Conservation (phyloP, 2,113 vertebrate species). For the Ochotona princeps region DNA sequence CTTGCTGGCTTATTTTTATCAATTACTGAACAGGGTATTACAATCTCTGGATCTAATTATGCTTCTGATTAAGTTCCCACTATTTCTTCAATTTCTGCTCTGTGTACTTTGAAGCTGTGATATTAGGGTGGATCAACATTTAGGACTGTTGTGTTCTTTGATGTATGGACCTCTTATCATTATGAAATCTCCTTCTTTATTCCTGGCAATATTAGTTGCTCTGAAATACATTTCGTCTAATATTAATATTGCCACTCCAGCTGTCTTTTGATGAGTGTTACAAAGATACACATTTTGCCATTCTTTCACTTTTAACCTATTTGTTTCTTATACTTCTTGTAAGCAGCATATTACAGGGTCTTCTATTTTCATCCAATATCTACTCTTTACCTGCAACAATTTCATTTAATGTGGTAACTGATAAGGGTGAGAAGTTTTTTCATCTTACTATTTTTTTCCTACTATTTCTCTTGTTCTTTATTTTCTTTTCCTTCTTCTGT, state of each 20-base stretch:
- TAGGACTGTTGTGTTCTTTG: neutral
- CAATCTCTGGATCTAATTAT: neutral
- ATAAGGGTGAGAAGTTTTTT: neutral
- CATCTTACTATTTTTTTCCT: neutral
- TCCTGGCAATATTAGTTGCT: neutral
- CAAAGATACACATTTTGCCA: neutral
- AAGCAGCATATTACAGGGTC: neutral
- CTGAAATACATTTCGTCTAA: conserved; percentile 12
- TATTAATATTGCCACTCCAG: neutral
- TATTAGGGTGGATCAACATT: neutral
- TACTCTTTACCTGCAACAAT: neutral
- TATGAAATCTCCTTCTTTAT: conserved; percentile 32
- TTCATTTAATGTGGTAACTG: neutral
- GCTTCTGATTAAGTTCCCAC: neutral
- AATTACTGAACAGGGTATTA: neutral
- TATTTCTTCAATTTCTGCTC: neutral
- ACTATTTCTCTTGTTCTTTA: neutral
- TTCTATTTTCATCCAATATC: neutral
- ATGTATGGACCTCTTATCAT: neutral
- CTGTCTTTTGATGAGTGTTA: neutral
- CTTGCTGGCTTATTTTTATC: neutral
- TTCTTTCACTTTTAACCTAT: conserved; percentile 15
- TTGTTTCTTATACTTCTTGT: neutral
- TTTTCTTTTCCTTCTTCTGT: neutral
- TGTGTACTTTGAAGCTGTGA: neutral